Evolutionary conservation across 2,113 vertebrate genomes (phyloP).

Genomic region (Pelecanoides urinatrix): DNA sequence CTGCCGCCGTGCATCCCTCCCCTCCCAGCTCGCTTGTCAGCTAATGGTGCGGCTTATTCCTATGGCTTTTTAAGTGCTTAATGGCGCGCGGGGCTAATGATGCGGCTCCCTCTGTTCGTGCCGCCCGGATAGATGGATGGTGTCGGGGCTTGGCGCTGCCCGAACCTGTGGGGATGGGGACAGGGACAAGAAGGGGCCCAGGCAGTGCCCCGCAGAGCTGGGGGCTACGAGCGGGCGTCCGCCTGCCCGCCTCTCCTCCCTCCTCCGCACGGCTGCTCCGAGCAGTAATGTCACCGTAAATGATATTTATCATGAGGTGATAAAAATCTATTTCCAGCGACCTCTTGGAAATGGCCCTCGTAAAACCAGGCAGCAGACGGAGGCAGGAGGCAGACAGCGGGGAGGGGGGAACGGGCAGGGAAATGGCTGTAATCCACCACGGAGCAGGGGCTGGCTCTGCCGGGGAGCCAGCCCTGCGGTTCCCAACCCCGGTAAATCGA

Average conservation of each 20-base stretch:
- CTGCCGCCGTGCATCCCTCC: not conserved
- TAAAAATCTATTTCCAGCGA: constrained; percentile 68
- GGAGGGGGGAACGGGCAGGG: constrained; percentile 38
- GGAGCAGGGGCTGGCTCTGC: not conserved
- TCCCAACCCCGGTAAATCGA: not conserved
- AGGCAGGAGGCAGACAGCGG: constrained; percentile 50
- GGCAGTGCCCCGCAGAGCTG: not conserved
- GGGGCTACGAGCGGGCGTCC: not conserved
- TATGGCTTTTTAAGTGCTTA: constrained; percentile 64
- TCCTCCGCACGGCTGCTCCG: not conserved
- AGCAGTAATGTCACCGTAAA: constrained; percentile 56
- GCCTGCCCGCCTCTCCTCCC: not conserved
- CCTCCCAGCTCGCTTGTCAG: constrained; percentile 22
- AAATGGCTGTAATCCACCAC: constrained; percentile 4
- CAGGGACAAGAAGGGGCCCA: not conserved
- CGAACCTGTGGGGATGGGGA: not conserved
- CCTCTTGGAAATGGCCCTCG: constrained; percentile 65
- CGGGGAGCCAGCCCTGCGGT: not conserved
- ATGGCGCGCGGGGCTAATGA: constrained; percentile 48
- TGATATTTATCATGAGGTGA: constrained; percentile 63
- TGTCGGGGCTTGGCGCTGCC: not conserved
- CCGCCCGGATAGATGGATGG: not conserved
- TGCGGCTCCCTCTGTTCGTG: not conserved
- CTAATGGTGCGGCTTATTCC: constrained; percentile 53
- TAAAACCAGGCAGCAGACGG: constrained; percentile 63